These are phyloP conservation scores for Alloplasta piceator DNA, from an alignment of 2,888 invertebrate species.

Conservation along the genomic window DNA sequence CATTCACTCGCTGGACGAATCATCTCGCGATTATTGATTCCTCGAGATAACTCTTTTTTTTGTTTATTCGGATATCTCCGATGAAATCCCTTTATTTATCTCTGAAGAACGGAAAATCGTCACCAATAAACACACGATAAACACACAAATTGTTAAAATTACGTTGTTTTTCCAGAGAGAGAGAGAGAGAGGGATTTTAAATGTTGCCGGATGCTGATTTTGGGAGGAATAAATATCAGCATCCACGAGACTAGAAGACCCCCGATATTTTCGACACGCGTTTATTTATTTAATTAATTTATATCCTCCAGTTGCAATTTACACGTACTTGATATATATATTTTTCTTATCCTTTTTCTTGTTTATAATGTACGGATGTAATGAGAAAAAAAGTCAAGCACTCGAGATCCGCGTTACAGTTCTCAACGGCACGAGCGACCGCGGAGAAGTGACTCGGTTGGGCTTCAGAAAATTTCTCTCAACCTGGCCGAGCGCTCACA, in stretches of 20 bases:
- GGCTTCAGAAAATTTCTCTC: slow-evolving; percentile 77
- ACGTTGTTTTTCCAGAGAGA: too few relatives aligned
- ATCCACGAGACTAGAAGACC: slow-evolving; percentile 26
- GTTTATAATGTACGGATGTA: background rate
- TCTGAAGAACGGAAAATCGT: too few relatives aligned
- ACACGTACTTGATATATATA: background rate
- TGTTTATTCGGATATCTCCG: too few relatives aligned
- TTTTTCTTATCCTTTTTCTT: too few relatives aligned
- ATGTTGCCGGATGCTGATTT: too few relatives aligned
- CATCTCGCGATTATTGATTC: slow-evolving; percentile 28
- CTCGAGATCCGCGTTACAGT: slow-evolving; percentile 36
- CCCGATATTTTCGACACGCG: slow-evolving; percentile 29
- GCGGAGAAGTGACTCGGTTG: slow-evolving; percentile 74
- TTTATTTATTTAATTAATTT: background rate
- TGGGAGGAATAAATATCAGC: slow-evolving; percentile 3
- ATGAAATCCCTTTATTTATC: background rate
- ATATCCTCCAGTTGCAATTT: background rate
- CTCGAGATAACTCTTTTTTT: slow-evolving; percentile 22
- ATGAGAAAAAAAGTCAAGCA: background rate
- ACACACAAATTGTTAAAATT: too few relatives aligned
- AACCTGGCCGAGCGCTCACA: slow-evolving; percentile 66
- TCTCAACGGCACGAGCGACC: slow-evolving; percentile 70
- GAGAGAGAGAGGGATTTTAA: too few relatives aligned
- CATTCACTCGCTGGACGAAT: background rate
- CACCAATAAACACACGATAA: too few relatives aligned